Conservation (phyloP, 2,113 vertebrate species). For the Hyperoodon ampullatus region DNA sequence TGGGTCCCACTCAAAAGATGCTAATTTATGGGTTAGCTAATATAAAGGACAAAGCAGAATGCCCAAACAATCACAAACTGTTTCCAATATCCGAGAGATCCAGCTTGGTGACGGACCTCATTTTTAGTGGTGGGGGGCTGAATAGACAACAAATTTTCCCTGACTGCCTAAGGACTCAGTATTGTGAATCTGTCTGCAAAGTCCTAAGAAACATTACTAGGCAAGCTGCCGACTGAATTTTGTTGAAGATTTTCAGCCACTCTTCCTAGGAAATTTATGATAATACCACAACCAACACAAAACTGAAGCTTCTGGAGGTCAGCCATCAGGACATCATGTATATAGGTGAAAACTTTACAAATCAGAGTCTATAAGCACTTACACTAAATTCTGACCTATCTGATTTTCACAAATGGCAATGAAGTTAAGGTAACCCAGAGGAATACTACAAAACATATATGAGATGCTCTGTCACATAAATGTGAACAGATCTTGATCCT, state of each 20-base stretch:
- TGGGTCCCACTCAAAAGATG: not conserved
- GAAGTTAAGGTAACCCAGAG: not conserved
- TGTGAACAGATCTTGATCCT: not conserved
- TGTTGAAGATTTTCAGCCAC: not conserved
- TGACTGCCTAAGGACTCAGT: not conserved
- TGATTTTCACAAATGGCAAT: constrained; percentile 13
- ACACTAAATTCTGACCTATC: not conserved
- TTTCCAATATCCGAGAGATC: not conserved
- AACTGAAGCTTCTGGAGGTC: not conserved
- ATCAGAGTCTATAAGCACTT: not conserved
- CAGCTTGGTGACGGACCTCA: not conserved
- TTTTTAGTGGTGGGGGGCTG: not conserved
- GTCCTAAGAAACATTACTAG: not conserved
- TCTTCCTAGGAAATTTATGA: not conserved
- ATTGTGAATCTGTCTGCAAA: not conserved
- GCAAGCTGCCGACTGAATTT: not conserved
- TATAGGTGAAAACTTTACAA: not conserved
- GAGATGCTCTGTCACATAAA: not conserved
- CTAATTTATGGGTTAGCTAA: not conserved
- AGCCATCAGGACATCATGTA: not conserved
- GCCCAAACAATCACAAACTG: not conserved
- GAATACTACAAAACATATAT: not conserved
- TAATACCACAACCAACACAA: not conserved
- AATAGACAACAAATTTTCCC: not conserved
- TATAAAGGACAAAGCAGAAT: not conserved